phyloP scores from a whole-genome alignment of 2,888 invertebrate genomes.

The Andrena hattorfiana region DNA sequence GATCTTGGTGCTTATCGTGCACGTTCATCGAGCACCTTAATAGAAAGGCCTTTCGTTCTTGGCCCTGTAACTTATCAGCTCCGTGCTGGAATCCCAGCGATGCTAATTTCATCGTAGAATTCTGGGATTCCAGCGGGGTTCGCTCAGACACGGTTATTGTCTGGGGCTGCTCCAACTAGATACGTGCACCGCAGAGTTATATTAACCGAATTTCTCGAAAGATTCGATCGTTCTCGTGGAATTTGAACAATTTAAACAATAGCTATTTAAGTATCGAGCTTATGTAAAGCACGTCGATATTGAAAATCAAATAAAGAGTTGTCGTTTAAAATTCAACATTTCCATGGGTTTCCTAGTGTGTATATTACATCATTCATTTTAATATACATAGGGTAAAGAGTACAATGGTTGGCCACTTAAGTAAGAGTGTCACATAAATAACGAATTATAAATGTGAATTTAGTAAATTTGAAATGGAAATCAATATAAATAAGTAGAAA shows the following conservation, averaged over 20 bases:
- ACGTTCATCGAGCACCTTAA: conserved; percentile 41
- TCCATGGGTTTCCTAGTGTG: no score
- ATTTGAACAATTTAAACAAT: conserved; percentile 33
- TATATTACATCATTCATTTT: no score
- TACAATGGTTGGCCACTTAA: no score
- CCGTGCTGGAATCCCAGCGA: conserved; percentile 80
- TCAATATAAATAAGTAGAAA: no score
- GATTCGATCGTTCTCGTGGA: conserved; percentile 32
- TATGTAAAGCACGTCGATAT: no score
- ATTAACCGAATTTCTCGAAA: conserved; percentile 58
- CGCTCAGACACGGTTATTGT: conserved; percentile 39
- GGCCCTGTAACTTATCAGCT: conserved; percentile 50
- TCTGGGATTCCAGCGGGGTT: conserved; percentile 70
- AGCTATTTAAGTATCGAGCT: neutral
- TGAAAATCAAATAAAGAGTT: no score
- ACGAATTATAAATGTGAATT: no score
- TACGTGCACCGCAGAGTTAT: conserved; percentile 43
- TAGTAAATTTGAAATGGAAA: no score
- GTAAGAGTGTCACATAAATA: no score
- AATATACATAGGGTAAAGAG: no score
- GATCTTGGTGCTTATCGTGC: conserved; percentile 17
- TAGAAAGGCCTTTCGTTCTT: conserved; percentile 28
- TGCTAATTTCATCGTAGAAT: conserved; percentile 82
- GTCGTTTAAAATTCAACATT: no score
- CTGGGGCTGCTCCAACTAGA: conserved; percentile 19